Evolutionary conservation across 2,888 invertebrate species (phyloP), one percentile per base, ranked within the genome.

Genomic region (Limenitis arthemis): DNA sequence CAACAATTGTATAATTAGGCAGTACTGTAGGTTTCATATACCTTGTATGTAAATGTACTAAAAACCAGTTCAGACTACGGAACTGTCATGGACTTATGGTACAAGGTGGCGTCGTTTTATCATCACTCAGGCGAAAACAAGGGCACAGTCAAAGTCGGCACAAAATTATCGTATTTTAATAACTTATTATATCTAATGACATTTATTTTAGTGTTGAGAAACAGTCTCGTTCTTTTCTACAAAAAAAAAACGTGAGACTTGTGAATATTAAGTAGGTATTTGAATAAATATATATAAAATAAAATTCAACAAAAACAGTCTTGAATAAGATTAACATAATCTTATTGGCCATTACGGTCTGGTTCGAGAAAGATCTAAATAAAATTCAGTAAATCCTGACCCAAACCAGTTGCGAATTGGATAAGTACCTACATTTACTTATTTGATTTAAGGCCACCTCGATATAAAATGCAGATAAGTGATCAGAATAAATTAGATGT

Each of bases 111-210:
- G 32, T 42, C 42, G 41, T 46, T 47, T 44, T 36, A 42, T 51
- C 52, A 52, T 55, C 44, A 28, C 41, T 5, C 37, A 48, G 33
- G 30, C 39, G 49, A 49, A 48, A 44, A 49, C 52, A 55, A 55
- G 58, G 55, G 36, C 47, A 44, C 37, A 36, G 20, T 20, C 47
- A 47, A 54, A 47, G 51, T 34, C 49, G 51, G 28, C 49, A 47
- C 34, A 50, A 49, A 44, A 4, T 9, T 7, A 12, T 12, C 12
- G 11, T 5, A 12, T 32, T 32, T 32, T 7, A 32, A 44, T 44
- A 30, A 12, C 30, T 46, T 8, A 6, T 8, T 9, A 36, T 12
- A 36, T 44, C 29, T 44, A 7, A 12, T 28, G 8, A 7, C 5
- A 20, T 9, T 20, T 44, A 36, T 44, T 44, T 32, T 9, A 38